Conservation (phyloP, 1,140 invertebrate genomes). For the Drosophila burlai region DNA sequence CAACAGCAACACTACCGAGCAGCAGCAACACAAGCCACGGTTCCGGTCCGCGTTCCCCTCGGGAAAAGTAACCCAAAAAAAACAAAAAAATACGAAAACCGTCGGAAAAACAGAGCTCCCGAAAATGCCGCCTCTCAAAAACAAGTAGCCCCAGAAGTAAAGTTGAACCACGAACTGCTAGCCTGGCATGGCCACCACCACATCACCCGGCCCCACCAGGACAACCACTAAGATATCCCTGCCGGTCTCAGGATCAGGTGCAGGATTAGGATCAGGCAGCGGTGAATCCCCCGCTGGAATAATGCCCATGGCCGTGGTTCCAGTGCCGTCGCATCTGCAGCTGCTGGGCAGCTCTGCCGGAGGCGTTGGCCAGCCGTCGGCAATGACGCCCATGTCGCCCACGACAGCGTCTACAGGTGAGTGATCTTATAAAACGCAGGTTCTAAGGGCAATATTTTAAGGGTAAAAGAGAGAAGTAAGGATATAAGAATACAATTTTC, state of each 20-base stretch:
- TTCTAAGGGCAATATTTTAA: background rate
- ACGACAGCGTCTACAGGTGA: slow-evolving; percentile 65
- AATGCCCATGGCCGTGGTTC: slow-evolving; percentile 64
- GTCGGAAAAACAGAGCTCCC: slow-evolving; percentile 30
- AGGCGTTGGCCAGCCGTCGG: slow-evolving; percentile 57
- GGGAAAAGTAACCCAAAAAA: background rate
- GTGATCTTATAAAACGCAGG: slow-evolving; percentile 2
- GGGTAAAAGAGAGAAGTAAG: background rate
- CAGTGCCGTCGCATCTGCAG: slow-evolving; percentile 65
- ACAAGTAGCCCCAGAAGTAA: background rate
- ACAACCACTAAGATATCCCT: slow-evolving; percentile 41
- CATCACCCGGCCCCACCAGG: slow-evolving; percentile 51
- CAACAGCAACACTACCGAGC: slow-evolving; percentile 27
- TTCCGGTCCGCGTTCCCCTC: slow-evolving; percentile 33
- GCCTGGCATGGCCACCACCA: slow-evolving; percentile 43
- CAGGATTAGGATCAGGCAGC: slow-evolving; percentile 14
- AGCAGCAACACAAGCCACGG: slow-evolving; percentile 23
- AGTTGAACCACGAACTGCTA: background rate
- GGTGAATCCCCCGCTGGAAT: slow-evolving; percentile 20
- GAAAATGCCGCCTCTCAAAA: slow-evolving; percentile 19
- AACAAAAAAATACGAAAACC: slow-evolving; percentile 17
- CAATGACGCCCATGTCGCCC: slow-evolving; percentile 57
- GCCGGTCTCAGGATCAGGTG: slow-evolving; percentile 15
- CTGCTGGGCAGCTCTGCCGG: slow-evolving; percentile 45
- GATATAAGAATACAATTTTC: background rate